These are phyloP conservation scores for Chaitophorus viminalis DNA, from an alignment of 2,888 invertebrate genomes.

Conservation along the genomic window DNA sequence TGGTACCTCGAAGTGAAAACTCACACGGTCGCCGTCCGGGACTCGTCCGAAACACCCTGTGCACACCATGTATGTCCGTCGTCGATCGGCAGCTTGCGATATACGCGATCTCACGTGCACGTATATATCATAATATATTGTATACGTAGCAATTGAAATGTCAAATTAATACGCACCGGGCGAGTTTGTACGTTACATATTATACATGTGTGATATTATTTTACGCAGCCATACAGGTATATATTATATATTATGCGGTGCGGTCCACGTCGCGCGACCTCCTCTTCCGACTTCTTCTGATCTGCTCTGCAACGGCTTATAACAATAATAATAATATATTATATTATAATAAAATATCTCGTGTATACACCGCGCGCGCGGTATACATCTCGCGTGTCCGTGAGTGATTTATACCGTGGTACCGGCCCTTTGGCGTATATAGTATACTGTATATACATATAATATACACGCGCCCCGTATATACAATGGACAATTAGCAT, in stretches of 20 bases:
- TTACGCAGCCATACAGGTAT: no score
- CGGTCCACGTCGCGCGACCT: no score
- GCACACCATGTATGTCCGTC: neutral
- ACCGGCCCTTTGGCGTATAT: slow-evolving; percentile 1
- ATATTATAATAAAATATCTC: neutral
- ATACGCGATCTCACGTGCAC: neutral
- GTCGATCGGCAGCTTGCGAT: no score
- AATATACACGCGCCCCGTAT: neutral
- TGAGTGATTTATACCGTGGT: slow-evolving; percentile 32
- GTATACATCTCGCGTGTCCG: neutral
- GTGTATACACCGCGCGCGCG: neutral
- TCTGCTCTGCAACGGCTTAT: neutral
- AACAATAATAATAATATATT: neutral
- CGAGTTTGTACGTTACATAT: neutral
- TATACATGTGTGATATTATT: no score
- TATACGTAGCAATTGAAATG: slow-evolving; percentile 21
- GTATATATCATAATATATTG: no score
- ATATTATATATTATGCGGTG: no score
- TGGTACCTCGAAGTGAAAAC: neutral
- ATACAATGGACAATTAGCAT: slow-evolving; percentile 50
- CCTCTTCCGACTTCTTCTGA: neutral
- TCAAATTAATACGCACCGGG: neutral
- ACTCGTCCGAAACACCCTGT: neutral
- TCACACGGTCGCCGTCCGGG: neutral
- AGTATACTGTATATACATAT: no score